Conservation (phyloP, 2,797 vertebrate species). For the Lophotriccus pileatus region DNA sequence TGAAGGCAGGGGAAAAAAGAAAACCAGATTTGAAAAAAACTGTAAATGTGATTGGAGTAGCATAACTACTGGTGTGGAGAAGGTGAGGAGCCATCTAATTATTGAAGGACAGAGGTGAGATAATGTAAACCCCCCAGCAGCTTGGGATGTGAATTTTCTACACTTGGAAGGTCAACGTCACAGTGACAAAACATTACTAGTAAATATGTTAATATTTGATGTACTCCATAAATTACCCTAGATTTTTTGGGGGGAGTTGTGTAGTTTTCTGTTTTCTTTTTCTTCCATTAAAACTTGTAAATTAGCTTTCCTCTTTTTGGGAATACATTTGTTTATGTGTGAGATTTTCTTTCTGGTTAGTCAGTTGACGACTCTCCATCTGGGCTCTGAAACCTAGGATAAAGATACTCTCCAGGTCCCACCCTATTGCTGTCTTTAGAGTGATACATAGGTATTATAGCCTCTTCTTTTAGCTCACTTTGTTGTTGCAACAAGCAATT, state of each 20-base stretch:
- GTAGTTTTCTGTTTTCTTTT: background rate
- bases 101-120: background rate
- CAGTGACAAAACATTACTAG: background rate
- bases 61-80: accelerated
- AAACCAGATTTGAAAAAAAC: accelerated
- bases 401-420: background rate
- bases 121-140: background rate
- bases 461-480: background rate
- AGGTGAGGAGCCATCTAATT: background rate
- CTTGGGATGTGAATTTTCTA: background rate
- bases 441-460: background rate
- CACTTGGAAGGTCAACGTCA: background rate
- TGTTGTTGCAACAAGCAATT: background rate
- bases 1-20: accelerated
- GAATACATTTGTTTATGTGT: background rate
- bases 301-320: background rate
- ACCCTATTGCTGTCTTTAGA: background rate
- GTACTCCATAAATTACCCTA: background rate
- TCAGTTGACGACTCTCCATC: background rate
- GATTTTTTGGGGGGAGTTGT: background rate
- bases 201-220: background rate
- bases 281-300: background rate
- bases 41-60: background rate
- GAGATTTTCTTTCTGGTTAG: background rate
- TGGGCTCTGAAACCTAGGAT: background rate